Percentiles rank a stretch among this genome's conserved stretches.
Evolutionary conservation across 1,140 invertebrate species (phyloP).

Genomic region (Chionoecetes opilio): DNA sequence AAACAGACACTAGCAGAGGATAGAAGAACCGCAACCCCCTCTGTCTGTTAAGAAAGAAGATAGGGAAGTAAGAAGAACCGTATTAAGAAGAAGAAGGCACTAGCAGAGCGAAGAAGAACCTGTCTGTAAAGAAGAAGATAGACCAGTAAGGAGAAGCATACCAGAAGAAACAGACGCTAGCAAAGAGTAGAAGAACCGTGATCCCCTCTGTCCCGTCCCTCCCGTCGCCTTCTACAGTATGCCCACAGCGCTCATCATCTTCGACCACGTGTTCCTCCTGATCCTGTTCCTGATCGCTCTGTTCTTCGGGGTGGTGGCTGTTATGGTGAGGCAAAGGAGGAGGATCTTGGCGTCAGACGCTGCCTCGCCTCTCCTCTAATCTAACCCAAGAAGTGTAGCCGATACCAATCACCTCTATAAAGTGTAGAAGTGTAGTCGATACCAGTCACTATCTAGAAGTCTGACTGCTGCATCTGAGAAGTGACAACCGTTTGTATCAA

Average conservation of each 20-base stretch:
- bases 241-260: slow-evolving; percentile 82
- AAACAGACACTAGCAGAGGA: background rate
- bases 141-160: no score
- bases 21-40: background rate
- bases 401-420: background rate
- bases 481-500: no score
- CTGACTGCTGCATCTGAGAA: no score
- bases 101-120: no score
- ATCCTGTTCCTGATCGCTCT: slow-evolving; percentile 82
- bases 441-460: no score
- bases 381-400: background rate
- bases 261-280: slow-evolving; percentile 82
- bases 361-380: slow-evolving; percentile 44
- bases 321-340: slow-evolving; percentile 57
- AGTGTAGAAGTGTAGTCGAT: background rate
- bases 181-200: no score
- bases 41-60: background rate
- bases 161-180: no score
- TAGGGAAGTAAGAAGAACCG: background rate
- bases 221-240: slow-evolving; percentile 71
- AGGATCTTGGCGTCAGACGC: slow-evolving; percentile 10
- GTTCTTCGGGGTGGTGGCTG: slow-evolving; percentile 82
- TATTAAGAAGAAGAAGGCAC: background rate
- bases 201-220: background rate
- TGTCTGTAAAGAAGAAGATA: no score